Evolutionary conservation across 1,140 invertebrate genomes (phyloP), one percentile per base, ranked within the genome.

Genomic region (Bombus waltoni): DNA sequence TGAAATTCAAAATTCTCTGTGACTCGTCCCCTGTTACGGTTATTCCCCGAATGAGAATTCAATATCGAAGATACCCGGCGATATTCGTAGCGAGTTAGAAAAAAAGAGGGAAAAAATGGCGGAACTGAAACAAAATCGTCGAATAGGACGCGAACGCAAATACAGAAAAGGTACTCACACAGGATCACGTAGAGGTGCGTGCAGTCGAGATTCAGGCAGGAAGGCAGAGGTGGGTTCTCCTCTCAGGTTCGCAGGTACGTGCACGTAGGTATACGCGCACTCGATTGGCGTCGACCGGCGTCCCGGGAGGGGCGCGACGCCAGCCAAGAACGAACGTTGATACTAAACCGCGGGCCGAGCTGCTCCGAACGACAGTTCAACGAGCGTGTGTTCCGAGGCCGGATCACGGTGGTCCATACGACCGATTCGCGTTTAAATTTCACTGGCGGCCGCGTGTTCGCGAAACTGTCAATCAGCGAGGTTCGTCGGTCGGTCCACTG

Each of bases 351-450:
- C 89, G 92, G 88, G 88, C 87, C 88, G 87, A 91, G 91, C 90
- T 88, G 91, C 93, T 93, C 86, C 81, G 86, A 90, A 91, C 92
- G 93, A 94, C 94, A 93, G 92, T 94, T 94, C 90, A 91, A 93
- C 90, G 89, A 92, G 87, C 88, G 92, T 91, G 90, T 90, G 92
- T 94, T 93, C 88, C 91, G 90, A 91, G 91, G 86, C 88, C 88
- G 92, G 92, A 93, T 92, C 93, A 90, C 90, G 83, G 85, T 87
- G 83, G 89, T 89, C 85, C 81, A 87, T 62, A 59, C 73, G 85
- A 75, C 62, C 81, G 78, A 80, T 70, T 75, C 85, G 80, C 85
- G 85, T 59, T 57, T 80, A 70, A 32, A 86, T 76, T 76, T 74
- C 72, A 35, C 22, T 75, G 2, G 38, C 47, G 87, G n/a, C 75